Evolutionary conservation across 2,113 vertebrate genomes (phyloP).

Genomic region (Vireo altiloquus): DNA sequence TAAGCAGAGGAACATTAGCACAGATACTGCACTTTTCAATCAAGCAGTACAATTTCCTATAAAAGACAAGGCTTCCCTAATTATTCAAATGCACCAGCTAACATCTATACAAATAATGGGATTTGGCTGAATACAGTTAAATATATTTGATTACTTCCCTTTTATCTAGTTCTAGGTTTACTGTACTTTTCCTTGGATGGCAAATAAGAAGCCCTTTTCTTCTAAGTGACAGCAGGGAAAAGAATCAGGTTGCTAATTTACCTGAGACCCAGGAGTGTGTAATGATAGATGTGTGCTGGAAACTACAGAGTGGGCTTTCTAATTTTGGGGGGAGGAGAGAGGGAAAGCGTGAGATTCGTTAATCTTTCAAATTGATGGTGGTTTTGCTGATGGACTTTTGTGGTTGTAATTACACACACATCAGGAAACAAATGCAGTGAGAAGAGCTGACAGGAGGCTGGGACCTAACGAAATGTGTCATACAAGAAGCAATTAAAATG

Average conservation of each 20-base stretch:
- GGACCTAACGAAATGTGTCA: neutral
- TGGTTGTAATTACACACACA: slow-evolving; percentile 6
- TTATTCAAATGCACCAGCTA: neutral
- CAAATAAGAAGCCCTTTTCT: slow-evolving; percentile 70
- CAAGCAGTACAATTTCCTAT: neutral
- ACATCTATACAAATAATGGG: slow-evolving; percentile 24
- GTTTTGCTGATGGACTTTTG: slow-evolving; percentile 26
- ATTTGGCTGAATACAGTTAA: slow-evolving; percentile 45
- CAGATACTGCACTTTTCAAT: neutral
- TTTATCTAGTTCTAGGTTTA: slow-evolving; percentile 60
- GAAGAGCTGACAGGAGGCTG: neutral
- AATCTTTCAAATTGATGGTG: slow-evolving; percentile 6
- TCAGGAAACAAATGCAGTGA: neutral
- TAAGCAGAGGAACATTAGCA: neutral
- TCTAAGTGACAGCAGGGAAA: slow-evolving; percentile 60
- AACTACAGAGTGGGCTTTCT: slow-evolving; percentile 40
- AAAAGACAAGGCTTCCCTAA: neutral
- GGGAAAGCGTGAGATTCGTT: slow-evolving; percentile 43
- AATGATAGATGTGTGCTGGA: slow-evolving; percentile 66
- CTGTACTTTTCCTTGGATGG: slow-evolving; percentile 62
- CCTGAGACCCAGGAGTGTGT: slow-evolving; percentile 36
- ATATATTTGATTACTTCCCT: slow-evolving; percentile 61
- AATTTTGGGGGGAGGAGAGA: slow-evolving; percentile 8
- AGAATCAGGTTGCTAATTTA: slow-evolving; percentile 74
- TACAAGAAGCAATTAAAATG: neutral